Conservation (phyloP, 2,113 vertebrate genomes). For the Psophia crepitans region DNA sequence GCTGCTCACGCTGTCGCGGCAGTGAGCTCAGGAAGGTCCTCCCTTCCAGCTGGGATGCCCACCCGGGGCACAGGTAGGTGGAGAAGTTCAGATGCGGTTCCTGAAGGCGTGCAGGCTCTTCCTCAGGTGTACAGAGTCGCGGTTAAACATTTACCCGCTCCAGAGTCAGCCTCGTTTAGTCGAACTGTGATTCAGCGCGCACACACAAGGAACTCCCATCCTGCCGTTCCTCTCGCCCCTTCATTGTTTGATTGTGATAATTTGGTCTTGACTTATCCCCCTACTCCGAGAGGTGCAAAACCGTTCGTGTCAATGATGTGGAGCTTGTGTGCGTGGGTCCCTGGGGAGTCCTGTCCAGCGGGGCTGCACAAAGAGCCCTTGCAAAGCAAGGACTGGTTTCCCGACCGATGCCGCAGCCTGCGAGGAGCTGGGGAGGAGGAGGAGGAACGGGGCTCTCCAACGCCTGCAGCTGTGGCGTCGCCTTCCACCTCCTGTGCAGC, state of each 20-base stretch:
- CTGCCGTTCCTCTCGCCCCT: neutral
- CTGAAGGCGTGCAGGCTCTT: neutral
- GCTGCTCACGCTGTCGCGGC: neutral
- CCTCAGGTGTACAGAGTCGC: neutral
- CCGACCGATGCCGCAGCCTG: rapidly evolving
- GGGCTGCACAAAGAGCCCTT: neutral
- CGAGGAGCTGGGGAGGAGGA: neutral
- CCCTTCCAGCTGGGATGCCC: neutral
- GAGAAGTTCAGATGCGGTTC: neutral
- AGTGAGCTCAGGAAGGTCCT: neutral
- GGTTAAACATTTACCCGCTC: neutral
- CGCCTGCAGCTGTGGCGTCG: neutral
- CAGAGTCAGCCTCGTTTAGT: neutral
- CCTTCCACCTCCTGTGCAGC: neutral
- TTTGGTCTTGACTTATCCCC: neutral
- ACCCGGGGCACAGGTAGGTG: neutral
- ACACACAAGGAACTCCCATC: neutral
- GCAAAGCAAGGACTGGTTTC: neutral
- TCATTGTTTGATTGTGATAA: rapidly evolving
- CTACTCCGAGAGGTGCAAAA: neutral
- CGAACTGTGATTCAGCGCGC: neutral
- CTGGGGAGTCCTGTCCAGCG: neutral
- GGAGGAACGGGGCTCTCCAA: rapidly evolving
- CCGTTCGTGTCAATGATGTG: rapidly evolving
- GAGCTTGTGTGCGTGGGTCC: neutral